Evolutionary conservation across 2,888 invertebrate genomes (phyloP).

Genomic region (Erannis defoliaria): DNA sequence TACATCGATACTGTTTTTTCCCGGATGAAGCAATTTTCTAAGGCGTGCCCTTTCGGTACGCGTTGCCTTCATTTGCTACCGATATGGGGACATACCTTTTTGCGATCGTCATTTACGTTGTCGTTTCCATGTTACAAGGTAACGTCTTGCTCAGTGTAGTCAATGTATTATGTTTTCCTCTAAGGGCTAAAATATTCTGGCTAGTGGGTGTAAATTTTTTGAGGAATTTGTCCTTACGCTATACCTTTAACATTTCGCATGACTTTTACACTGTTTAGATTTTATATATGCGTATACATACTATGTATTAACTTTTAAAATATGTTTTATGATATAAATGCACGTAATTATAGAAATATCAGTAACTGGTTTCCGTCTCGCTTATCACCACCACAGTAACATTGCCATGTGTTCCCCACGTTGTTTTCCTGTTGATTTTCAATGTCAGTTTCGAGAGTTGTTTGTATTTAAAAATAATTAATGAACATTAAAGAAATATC

Average conservation of each 20-base stretch:
- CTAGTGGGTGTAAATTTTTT: too few relatives aligned
- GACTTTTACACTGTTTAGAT: not conserved
- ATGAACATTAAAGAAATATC: slow-evolving; percentile 9
- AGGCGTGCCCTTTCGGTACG: not conserved
- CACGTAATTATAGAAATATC: too few relatives aligned
- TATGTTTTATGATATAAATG: not conserved
- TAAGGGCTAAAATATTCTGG: not conserved
- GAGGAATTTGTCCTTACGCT: not conserved
- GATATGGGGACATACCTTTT: slow-evolving; percentile 31
- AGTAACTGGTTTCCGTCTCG: slow-evolving; percentile 15
- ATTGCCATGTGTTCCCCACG: slow-evolving; percentile 18
- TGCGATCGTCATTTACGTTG: slow-evolving; percentile 21
- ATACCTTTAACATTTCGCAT: too few relatives aligned
- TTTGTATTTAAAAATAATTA: not conserved
- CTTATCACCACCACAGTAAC: slow-evolving; percentile 17
- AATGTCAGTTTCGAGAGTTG: slow-evolving; percentile 15
- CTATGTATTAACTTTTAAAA: not conserved
- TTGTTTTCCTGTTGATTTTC: slow-evolving; percentile 25
- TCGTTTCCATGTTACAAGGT: slow-evolving; percentile 17
- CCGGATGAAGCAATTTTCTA: slow-evolving; percentile 47
- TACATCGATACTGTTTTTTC: slow-evolving; percentile 23
- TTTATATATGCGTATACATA: not conserved
- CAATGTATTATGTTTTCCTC: slow-evolving; percentile 2
- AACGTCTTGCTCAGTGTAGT: slow-evolving; percentile 5
- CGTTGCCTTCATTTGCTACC: slow-evolving; percentile 22